Percentiles rank a stretch among this genome's conserved stretches.
These are phyloP conservation scores for Hypsibius dujardini DNA, from an alignment of 1,140 invertebrate species.

Conservation along the genomic window DNA sequence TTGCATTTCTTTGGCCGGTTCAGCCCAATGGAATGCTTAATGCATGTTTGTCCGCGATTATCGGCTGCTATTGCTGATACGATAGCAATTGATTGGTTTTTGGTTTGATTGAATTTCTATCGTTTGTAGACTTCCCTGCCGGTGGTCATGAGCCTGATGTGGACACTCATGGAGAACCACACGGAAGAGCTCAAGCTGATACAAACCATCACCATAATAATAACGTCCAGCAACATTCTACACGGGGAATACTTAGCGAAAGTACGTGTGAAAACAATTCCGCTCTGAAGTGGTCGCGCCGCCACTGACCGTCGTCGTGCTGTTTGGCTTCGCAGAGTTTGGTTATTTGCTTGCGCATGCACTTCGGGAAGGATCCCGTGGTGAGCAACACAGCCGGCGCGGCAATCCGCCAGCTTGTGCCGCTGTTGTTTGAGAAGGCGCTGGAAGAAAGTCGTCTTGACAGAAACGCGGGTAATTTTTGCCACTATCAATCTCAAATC, in stretches of 20 bases:
- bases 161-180: conserved; percentile 73
- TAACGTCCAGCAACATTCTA: conserved; percentile 81
- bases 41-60: too few species aligned
- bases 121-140: conserved; percentile 48
- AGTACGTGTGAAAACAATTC: conserved; percentile 37
- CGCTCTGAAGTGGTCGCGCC: conserved; percentile 9
- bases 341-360: conserved; percentile 82
- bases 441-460: conserved; percentile 43
- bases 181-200: conserved; percentile 87
- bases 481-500: too few species aligned
- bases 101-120: conserved; percentile 19
- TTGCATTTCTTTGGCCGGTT: too few species aligned
- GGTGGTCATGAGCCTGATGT: conserved; percentile 77
- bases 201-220: conserved; percentile 77
- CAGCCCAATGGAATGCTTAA: too few species aligned
- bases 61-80: too few species aligned
- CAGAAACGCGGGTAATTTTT: too few species aligned
- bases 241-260: conserved; percentile 78
- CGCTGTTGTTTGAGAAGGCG: conserved; percentile 83
- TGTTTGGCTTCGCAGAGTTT: conserved; percentile 48
- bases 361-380: conserved; percentile 77
- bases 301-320: conserved; percentile 4
- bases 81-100: too few species aligned
- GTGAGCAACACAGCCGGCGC: conserved; percentile 92
- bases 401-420: conserved; percentile 86